Base-by-base conservation (phyloP, 2,888 invertebrate species). In the Apocheima hispidaria region DNA sequence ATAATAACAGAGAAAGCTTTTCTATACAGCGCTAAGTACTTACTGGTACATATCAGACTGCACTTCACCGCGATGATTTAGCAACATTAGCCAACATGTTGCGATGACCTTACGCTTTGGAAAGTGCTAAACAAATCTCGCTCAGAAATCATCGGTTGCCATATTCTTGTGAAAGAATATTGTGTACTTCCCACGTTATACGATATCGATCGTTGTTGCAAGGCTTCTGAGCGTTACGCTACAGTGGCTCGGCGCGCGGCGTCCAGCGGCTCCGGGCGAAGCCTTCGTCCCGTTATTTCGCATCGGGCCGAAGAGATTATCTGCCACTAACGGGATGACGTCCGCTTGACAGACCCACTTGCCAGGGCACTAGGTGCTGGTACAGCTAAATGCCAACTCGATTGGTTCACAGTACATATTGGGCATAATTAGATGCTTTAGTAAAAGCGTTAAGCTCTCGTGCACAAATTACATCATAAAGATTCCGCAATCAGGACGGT, bases 161-260 rank as follows among this genome's bases (percentile, higher is more conserved):
- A 61, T 44, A 52, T 60, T 68, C 56, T 76, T 74, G 49, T 55
- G 65, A 68, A 68, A 67, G 63, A 57, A 60, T 68, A 69, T 64
- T 67, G 46, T 70, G 57, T 71, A 74, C 59, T 81, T 84, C 82
- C 75, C 83, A 84, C 79, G 88, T 84, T 78, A 89, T 75, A 77
- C 73, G 84, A 88, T 88, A 88, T 87, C 83, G 89, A 88, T 84
- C 81, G 83, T 77, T 62, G 67, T 90, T 87, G 83, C 83, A 83
- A 83, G 90, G 89, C 86, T 90, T 90, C 90, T 73, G 76, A 73
- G 70, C 73, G 83, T 76, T 75, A 81, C 86, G 86, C 81, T 82
- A 79, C 81, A 76, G 65, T 75, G 83, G 69, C 65, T 77, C 74
- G 41, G 48, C 48, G n/a, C n/a, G n/a, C n/a, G n/a, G n/a, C 69